Conservation (phyloP, 2,888 invertebrate species). For the Priocnemis perturbator region DNA sequence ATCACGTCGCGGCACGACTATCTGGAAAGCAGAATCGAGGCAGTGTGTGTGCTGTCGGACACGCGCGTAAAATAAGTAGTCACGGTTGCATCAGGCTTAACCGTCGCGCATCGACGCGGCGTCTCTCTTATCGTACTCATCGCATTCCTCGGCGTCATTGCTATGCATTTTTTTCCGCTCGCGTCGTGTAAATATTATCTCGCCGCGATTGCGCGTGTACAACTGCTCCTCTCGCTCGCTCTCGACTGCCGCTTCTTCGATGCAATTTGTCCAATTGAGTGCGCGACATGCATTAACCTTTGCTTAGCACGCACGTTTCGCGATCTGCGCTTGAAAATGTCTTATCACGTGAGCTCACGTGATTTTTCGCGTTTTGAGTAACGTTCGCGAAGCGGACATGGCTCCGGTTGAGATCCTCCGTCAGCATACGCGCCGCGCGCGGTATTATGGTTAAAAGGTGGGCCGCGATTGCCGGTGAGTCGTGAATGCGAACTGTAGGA, state of each 20-base stretch:
- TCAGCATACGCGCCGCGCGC: slow-evolving; percentile 23
- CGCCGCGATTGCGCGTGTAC: slow-evolving; percentile 4
- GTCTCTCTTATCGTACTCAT: slow-evolving; percentile 31
- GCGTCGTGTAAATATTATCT: slow-evolving; percentile 11
- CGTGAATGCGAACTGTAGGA: slow-evolving; percentile 63
- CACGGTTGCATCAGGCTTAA: slow-evolving; percentile 11
- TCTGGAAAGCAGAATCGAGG: neutral
- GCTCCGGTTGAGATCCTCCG: slow-evolving; percentile 30
- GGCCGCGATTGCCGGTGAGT: slow-evolving; percentile 56
- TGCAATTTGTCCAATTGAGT: slow-evolving; percentile 24
- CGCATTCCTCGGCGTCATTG: slow-evolving; percentile 46
- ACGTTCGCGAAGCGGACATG: no score
- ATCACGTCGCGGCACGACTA: neutral
- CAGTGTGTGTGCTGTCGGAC: slow-evolving; percentile 7
- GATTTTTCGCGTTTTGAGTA: no score
- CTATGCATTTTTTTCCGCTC: slow-evolving; percentile 34
- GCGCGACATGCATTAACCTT: slow-evolving; percentile 16
- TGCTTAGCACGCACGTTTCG: neutral
- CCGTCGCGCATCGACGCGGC: slow-evolving; percentile 24
- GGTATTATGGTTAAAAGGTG: slow-evolving; percentile 57
- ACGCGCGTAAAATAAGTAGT: slow-evolving; percentile 10
- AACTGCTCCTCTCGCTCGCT: neutral
- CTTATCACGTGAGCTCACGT: no score
- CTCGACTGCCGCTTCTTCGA: slow-evolving; percentile 5
- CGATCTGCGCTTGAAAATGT: neutral